These are phyloP conservation scores for Calosoma granatense DNA, from an alignment of 1,140 invertebrate species.

Conservation along the genomic window DNA sequence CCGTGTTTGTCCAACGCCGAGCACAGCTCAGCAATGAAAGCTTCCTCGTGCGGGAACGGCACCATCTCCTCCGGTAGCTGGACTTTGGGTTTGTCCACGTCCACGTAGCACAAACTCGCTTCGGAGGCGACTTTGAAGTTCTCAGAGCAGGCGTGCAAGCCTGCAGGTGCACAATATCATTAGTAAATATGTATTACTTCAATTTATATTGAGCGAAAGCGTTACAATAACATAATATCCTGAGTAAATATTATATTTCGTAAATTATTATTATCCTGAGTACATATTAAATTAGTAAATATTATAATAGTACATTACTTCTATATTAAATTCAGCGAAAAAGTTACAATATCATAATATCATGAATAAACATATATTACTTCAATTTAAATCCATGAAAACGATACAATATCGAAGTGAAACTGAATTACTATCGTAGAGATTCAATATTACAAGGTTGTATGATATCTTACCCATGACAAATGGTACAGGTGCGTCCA, in stretches of 20 bases:
- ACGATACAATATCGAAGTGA: no score
- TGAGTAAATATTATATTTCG: not conserved
- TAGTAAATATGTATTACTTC: no score
- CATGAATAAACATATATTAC: not conserved
- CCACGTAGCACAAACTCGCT: conserved; percentile 89
- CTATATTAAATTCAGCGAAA: no score
- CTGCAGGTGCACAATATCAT: no score
- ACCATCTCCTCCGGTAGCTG: conserved; percentile 94
- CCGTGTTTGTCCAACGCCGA: conserved; percentile 68
- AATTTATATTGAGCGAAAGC: no score
- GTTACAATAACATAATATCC: conserved; percentile 8
- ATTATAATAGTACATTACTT: no score
- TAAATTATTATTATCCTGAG: no score
- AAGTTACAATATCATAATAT: conserved; percentile 9
- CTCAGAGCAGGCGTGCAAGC: conserved; percentile 40
- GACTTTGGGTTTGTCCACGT: conserved; percentile 85
- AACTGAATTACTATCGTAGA: no score
- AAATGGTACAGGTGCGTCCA: conserved; percentile 98
- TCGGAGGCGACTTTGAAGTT: conserved; percentile 47
- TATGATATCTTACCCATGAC: conserved; percentile 78
- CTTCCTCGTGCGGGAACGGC: conserved; percentile 77
- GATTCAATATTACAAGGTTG: no score
- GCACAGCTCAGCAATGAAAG: conserved; percentile 78
- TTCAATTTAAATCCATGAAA: no score
- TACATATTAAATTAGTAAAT: no score